Evolutionary conservation across 2,888 invertebrate genomes (phyloP), one percentile per base, ranked within the genome.

Genomic region (Eupsilia transversa): DNA sequence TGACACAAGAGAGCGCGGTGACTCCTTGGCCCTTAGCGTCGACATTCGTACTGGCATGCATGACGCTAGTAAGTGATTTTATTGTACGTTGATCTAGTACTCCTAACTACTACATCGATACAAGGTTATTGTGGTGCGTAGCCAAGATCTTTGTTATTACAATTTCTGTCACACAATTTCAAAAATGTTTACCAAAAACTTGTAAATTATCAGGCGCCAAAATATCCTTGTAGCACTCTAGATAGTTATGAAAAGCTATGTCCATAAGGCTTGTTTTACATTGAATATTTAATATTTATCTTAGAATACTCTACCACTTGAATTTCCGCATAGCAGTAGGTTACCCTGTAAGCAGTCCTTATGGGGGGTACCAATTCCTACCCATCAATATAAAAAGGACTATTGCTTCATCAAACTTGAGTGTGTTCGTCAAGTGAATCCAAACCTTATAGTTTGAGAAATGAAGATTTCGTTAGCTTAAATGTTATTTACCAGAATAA

Each of bases 1-100:
- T 96, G 94, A 91, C 92, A 3, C 95, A 95, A 69, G 94, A 95
- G 57, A 89, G 82, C 30, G 93, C 92, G 63, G 83, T 92, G 49
- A 93, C 95, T 0, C 95, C 95, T 0, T 96, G 96, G 96, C 96
- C 96, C 0, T 86, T 96, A 9, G 95, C 96, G 2, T 96, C 96
- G 0, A 96, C 96, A 2, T 96, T 96, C 57, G 95, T 96, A 0
- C 88, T 96, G 23, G 95, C 96, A 35, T 96, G 96, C 73, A 96
- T 96, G 95, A 96, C 96, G 0, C 93, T 96, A 67, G 96, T 96
- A 85, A 93, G 94, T 93, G 43, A 52, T 46, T 33, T 61, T 30
- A 60, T 30, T 68, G 33, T 60, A 60, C 35, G 46, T 43, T 59
- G 14, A 30, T 41, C 9, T 27, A 46, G 23, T 23, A 9, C 46